Base-by-base conservation (phyloP, 1,140 invertebrate species). In the Drosophila pachea region DNA sequence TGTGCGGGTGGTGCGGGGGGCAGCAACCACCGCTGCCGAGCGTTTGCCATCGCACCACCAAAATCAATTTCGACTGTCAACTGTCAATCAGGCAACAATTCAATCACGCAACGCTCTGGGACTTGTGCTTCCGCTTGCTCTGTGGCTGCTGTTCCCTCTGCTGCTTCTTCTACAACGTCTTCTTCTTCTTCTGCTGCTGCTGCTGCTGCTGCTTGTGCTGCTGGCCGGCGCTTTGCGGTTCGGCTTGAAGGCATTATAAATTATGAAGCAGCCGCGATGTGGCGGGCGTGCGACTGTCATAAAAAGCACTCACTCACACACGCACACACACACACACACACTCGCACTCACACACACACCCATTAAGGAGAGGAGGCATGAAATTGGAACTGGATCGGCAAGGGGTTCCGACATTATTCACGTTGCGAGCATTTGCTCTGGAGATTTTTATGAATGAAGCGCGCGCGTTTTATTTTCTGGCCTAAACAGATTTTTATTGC, bases 41-140 rank as follows among this genome's bases (percentile, higher is more conserved):
- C 54, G n/a, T n/a, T n/a, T n/a, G n/a, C n/a, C n/a, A n/a, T n/a
- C n/a, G 11, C 43, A 49, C 52, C 40, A 33, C 65, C 69, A 74
- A 84, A 84, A 84, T 84, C 81, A 84, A 84, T 84, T 84, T 84
- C 81, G 74, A 84, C 81, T 84, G 81, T 84, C 81, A 84, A 81
- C 82, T 84, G 81, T 84, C 81, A 84, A 84, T 84, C 81, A 84
- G 70, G 53, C 70, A 70, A 73, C 81, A 86, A 84, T 84, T 84
- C 81, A 84, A 84, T 84, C 81, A 86, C 73, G 64, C 76, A 76
- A 74, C 69, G 60, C 62, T 33, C 59, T 65, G 71, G 45, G 74
- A 82, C 11, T 47, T 47, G n/a, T n/a, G 14, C 40, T 43, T n/a
- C 40, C 14, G 6, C 40, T 7, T 14, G n/a, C 14, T n/a, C 40